Percentiles rank a stretch among this genome's conserved stretches.
phyloP scores from a whole-genome alignment of 2,113 vertebrate species.

The Perca flavescens region DNA sequence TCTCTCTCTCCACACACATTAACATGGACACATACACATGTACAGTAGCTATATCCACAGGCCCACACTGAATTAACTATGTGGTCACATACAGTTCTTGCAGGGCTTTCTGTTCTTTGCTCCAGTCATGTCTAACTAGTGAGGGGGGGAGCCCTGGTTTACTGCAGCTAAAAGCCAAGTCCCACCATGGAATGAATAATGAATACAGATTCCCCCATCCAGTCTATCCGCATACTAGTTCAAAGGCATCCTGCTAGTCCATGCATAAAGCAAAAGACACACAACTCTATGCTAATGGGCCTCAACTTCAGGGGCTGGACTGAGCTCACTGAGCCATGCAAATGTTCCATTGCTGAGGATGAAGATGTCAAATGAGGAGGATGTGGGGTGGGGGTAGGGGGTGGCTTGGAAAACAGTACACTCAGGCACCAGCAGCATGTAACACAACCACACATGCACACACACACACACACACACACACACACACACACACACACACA shows the following conservation, averaged over 20 bases:
- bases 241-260: slow-evolving; percentile 69
- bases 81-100: background rate
- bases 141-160: slow-evolving; percentile 71
- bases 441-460: background rate
- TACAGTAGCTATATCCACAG: background rate
- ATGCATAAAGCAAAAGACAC: slow-evolving; percentile 70
- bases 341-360: slow-evolving; percentile 37
- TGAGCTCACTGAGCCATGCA: slow-evolving; percentile 63
- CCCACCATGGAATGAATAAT: slow-evolving; percentile 77
- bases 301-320: slow-evolving; percentile 50
- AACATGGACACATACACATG: background rate
- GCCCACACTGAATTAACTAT: slow-evolving; percentile 19
- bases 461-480: background rate
- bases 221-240: slow-evolving; percentile 64
- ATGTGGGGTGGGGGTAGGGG: background rate
- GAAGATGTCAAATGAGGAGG: slow-evolving; percentile 58
- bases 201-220: slow-evolving; percentile 71
- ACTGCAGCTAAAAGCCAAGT: slow-evolving; percentile 74
- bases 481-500: background rate
- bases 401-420: background rate
- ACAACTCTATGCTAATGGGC: slow-evolving; percentile 70
- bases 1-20: background rate
- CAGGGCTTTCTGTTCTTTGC: slow-evolving; percentile 47
- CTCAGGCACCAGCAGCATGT: slow-evolving; percentile 33
- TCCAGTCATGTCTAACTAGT: slow-evolving; percentile 66